Conservation (phyloP, 2,888 invertebrate species). For the Electrophaes corylata region DNA sequence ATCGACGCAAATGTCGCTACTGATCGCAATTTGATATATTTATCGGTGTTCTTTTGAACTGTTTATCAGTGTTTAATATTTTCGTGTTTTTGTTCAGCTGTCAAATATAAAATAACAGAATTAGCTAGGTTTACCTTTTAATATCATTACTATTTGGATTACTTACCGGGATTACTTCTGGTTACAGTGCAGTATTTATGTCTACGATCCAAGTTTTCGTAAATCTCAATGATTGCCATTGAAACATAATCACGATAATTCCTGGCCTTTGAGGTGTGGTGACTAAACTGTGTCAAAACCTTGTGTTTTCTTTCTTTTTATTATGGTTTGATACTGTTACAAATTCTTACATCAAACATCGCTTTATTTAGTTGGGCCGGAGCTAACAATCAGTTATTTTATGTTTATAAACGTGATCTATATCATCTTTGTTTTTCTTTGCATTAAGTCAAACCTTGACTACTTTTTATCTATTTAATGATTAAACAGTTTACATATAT, state of each 20-base stretch:
- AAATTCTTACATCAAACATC: constrained; percentile 2
- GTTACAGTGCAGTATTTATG: background rate
- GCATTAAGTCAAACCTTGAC: background rate
- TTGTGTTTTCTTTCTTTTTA: constrained; percentile 8
- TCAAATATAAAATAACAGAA: constrained; percentile 5
- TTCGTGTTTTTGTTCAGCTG: constrained; percentile 13
- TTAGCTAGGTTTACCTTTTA: background rate
- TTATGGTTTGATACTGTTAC: background rate
- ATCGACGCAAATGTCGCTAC: constrained; percentile 41
- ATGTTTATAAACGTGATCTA: background rate
- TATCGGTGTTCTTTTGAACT: constrained; percentile 16
- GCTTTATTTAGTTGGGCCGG: background rate
- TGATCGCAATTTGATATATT: constrained; percentile 35
- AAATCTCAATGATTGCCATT: constrained; percentile 1
- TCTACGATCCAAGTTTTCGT: background rate
- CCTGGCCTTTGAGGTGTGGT: constrained; percentile 1
- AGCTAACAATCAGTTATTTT: background rate
- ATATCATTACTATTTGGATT: background rate
- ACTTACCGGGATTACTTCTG: background rate
- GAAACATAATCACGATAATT: constrained; percentile 5
- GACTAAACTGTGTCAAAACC: constrained; percentile 2
- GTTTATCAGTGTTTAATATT: constrained; percentile 17
- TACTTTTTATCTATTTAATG: too few relatives aligned
- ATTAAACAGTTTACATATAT: background rate
- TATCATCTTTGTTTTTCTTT: background rate